A percentile compares a stretch with the other conserved stretches of the same genome.
Conservation (phyloP, 2,888 invertebrate genomes). For the Drosophila seclusa region DNA sequence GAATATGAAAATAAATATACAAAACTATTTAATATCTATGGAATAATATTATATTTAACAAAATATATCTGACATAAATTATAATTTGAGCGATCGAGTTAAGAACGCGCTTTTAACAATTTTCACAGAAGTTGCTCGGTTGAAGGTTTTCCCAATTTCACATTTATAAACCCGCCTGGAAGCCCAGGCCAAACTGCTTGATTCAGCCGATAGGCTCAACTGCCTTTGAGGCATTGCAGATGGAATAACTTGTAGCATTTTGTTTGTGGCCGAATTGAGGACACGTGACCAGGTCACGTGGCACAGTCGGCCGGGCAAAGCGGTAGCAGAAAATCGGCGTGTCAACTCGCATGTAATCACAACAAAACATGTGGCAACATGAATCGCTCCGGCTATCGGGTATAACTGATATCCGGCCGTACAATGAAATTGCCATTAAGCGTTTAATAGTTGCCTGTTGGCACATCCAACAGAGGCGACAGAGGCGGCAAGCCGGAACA, state of each 20-base stretch:
- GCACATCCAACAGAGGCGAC: constrained; percentile 59
- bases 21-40: background rate
- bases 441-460: constrained; percentile 81
- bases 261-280: constrained; percentile 70
- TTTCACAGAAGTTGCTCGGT: background rate
- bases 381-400: constrained; percentile 49
- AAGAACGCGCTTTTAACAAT: too few species aligned
- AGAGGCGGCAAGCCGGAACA: constrained; percentile 30
- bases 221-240: background rate
- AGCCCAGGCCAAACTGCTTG: background rate
- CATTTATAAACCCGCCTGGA: too few species aligned
- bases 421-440: constrained; percentile 82
- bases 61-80: background rate
- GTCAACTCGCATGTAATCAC: constrained; percentile 79
- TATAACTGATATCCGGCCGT: constrained; percentile 63
- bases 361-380: constrained; percentile 66
- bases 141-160: background rate
- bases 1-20: background rate
- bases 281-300: constrained; percentile 83
- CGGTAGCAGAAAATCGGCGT: constrained; percentile 48
- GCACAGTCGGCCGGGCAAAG: constrained; percentile 36
- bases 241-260: constrained; percentile 57
- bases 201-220: background rate
- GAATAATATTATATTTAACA: too few species aligned
- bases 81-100: too few species aligned